Conservation (phyloP, 2,797 vertebrate species). For the Gobionotothen gibberifrons region DNA sequence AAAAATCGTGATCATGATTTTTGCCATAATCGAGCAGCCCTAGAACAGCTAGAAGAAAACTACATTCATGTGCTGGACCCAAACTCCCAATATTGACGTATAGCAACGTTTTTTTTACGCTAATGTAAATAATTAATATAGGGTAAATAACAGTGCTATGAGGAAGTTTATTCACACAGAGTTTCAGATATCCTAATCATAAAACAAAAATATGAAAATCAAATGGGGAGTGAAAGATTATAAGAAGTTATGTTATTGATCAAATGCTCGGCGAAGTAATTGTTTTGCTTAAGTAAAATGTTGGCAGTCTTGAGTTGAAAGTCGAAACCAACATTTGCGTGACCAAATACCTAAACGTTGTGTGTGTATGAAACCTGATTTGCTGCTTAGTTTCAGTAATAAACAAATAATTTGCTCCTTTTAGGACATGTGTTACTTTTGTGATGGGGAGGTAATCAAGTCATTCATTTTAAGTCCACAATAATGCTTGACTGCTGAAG, state of each 20-base stretch:
- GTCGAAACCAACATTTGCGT: not conserved
- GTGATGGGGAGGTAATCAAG: not conserved
- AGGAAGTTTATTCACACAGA: not conserved
- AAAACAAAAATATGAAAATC: not conserved
- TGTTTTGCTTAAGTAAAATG: not conserved
- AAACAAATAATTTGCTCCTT: not conserved
- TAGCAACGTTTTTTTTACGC: not conserved
- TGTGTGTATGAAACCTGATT: not conserved
- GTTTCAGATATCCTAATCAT: not conserved
- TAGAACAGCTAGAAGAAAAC: slow-evolving; percentile 17
- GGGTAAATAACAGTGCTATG: not conserved
- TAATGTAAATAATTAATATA: not conserved
- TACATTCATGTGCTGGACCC: not conserved
- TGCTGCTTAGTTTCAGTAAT: not conserved
- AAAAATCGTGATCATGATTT: too few relatives aligned
- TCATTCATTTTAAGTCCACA: not conserved
- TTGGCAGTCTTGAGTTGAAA: not conserved
- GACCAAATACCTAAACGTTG: not conserved
- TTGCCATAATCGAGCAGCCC: too few relatives aligned
- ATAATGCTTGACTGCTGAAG: slow-evolving; percentile 14
- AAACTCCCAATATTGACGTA: not conserved
- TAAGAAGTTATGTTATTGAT: not conserved
- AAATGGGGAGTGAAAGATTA: not conserved
- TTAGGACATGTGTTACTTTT: not conserved
- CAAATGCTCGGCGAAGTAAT: not conserved